Percentiles rank a stretch among this genome's conserved stretches.
These are phyloP conservation scores for Diaperis boleti DNA, from an alignment of 2,888 invertebrate species.

Conservation along the genomic window DNA sequence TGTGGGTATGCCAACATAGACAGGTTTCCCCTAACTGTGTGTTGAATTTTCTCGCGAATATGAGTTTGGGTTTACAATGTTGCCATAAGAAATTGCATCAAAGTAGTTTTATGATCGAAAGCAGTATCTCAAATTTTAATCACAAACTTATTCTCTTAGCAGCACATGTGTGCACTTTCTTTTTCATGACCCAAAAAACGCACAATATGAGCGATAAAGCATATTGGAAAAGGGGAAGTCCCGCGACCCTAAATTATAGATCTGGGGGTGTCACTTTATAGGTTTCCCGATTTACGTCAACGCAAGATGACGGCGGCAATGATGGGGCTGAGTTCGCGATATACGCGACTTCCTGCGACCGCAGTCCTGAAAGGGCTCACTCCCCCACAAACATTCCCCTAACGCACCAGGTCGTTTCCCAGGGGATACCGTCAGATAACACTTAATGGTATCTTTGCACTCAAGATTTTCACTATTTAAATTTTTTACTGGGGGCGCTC, in stretches of 20 bases:
- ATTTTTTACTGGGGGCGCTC: slow-evolving; percentile 49
- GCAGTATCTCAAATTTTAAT: too few species aligned
- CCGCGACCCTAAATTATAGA: slow-evolving; percentile 58
- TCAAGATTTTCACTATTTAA: slow-evolving; percentile 60
- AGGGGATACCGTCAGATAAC: slow-evolving; percentile 56
- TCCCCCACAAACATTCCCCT: slow-evolving; percentile 37
- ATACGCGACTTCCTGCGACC: slow-evolving; percentile 46
- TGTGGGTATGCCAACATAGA: too few species aligned
- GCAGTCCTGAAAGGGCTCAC: slow-evolving; percentile 40
- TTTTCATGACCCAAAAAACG: slow-evolving; percentile 44
- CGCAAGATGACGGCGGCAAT: slow-evolving; percentile 60
- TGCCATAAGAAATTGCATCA: too few species aligned
- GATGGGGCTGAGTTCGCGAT: slow-evolving; percentile 44
- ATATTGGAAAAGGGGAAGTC: slow-evolving; percentile 57
- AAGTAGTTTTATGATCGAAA: too few species aligned
- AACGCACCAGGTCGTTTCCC: slow-evolving; percentile 56
- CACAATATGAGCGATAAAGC: slow-evolving; percentile 57
- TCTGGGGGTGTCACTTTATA: slow-evolving; percentile 60
- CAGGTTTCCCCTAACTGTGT: too few species aligned
- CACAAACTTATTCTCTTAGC: slow-evolving; percentile 29
- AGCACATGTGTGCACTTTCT: slow-evolving; percentile 27
- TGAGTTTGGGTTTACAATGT: too few species aligned
- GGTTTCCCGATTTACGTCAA: slow-evolving; percentile 63
- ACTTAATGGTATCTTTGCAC: slow-evolving; percentile 59
- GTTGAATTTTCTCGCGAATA: too few species aligned